Conservation (phyloP, 2,888 invertebrate species). For the Podabrus alpinus region DNA sequence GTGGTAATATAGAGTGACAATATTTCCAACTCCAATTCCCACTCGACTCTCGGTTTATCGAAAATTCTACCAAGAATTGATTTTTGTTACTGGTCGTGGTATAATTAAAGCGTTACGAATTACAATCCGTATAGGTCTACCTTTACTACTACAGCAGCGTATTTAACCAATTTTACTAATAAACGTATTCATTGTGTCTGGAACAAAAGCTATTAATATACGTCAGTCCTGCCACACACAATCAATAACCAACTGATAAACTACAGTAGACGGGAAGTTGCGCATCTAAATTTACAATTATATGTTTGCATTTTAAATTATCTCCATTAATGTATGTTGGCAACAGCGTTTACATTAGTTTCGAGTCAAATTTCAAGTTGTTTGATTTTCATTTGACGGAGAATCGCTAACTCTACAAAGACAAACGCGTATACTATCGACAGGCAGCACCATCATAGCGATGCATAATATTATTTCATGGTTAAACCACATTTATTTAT, state of each 20-base stretch:
- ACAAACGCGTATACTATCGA: neutral
- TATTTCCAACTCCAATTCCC: neutral
- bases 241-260: constrained; percentile 30
- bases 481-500: neutral
- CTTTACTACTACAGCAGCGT: neutral
- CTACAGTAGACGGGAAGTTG: constrained; percentile 24
- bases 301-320: constrained; percentile 23
- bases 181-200: constrained; percentile 23
- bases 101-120: neutral
- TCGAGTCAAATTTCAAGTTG: neutral
- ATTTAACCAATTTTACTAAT: constrained; percentile 22
- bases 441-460: neutral
- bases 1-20: neutral
- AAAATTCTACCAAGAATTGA: neutral
- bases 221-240: constrained; percentile 22
- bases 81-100: neutral
- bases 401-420: neutral
- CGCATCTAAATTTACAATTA: constrained; percentile 28
- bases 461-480: neutral
- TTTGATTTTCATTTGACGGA: neutral
- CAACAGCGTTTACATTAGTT: neutral
- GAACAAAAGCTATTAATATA: constrained; percentile 27
- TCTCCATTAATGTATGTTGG: neutral
- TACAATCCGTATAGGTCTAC: neutral
- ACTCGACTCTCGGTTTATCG: neutral